Conservation (phyloP, 1,140 invertebrate genomes). For the Notospermus geniculatus region DNA sequence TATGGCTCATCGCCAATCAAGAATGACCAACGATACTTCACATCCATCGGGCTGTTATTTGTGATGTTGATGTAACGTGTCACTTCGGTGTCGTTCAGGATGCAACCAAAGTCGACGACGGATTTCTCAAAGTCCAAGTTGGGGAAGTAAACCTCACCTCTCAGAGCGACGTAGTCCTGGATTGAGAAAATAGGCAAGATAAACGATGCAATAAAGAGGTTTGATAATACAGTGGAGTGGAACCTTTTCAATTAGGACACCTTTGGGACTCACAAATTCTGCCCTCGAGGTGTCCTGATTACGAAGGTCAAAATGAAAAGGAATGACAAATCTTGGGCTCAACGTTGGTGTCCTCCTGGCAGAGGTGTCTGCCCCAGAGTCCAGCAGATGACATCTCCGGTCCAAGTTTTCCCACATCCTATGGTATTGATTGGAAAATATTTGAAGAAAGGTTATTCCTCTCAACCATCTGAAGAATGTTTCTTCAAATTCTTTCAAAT, state of each 20-base stretch:
- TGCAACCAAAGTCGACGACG: conserved; percentile 54
- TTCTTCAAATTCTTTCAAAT: no score
- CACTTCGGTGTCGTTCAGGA: conserved; percentile 55
- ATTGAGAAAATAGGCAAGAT: not conserved
- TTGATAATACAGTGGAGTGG: not conserved
- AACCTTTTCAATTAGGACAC: no score
- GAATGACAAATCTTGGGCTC: not conserved
- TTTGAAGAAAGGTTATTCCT: no score
- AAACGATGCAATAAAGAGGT: not conserved
- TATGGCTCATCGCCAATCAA: conserved; percentile 46
- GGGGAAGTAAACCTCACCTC: conserved; percentile 56
- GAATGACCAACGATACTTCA: conserved; percentile 53
- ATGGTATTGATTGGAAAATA: no score
- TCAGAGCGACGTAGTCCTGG: conserved; percentile 51
- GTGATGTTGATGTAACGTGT: conserved; percentile 54
- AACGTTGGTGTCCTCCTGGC: no score
- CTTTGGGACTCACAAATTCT: no score
- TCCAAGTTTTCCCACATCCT: no score
- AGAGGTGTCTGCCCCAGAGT: no score
- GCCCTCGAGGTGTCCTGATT: no score
- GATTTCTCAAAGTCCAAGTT: conserved; percentile 54
- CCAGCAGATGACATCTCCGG: no score
- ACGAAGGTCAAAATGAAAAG: not conserved
- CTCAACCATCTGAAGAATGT: no score
- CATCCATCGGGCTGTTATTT: conserved; percentile 55